Base-by-base conservation (phyloP, 2,888 invertebrate genomes). In the Acleris holmiana region DNA sequence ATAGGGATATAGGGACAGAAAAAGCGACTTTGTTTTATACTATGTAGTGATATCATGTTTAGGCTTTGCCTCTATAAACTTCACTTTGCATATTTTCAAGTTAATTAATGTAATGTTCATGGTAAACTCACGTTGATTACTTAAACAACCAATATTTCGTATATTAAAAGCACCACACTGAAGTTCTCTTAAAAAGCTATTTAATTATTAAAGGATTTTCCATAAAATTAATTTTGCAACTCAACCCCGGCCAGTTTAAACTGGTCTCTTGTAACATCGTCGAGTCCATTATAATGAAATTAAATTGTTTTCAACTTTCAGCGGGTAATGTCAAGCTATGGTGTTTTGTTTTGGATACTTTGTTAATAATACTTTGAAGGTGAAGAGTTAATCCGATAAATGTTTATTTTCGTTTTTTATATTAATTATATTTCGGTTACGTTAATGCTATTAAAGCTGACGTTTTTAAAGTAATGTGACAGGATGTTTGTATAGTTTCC, bases 121-220 rank as follows among this genome's bases (percentile, higher is more conserved):
- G 1, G 10, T 10, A 21, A 17, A 25, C 3, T 1, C 50, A 17
- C 13, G 18, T 18, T 29, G 8, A 51, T 35, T 25, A 51, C 29
- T 51, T 51, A 18, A 25, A 10, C 18, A 35, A 18, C 40, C 7
- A 15, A 54, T 41, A 21, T 54, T 41, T 21, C n/a, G 18, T n/a
- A n/a, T 55, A 44, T 44, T 23, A 55, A 41, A 8, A 40, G 15
- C 7, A 19, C 13, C 4, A 2, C 10, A 53, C 35, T 40, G 8
- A 23, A 55, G 44, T 13, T n/a, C 54, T 44, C 23, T 55, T 23
- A 21, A 55, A 55, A 55, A 2, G 40, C 44, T n/a, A 40, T 55
- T 40, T 10, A 51, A 44, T 55, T 55, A 55, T 41, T 54, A 54
- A 54, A 54, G n/a, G 41, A 41, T 55, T 55, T 55, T 44, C 44